Percentiles rank a stretch among this genome's conserved stretches.
These are phyloP conservation scores for Cyprinus carpio DNA, from an alignment of 2,113 vertebrate genomes.

Conservation along the genomic window DNA sequence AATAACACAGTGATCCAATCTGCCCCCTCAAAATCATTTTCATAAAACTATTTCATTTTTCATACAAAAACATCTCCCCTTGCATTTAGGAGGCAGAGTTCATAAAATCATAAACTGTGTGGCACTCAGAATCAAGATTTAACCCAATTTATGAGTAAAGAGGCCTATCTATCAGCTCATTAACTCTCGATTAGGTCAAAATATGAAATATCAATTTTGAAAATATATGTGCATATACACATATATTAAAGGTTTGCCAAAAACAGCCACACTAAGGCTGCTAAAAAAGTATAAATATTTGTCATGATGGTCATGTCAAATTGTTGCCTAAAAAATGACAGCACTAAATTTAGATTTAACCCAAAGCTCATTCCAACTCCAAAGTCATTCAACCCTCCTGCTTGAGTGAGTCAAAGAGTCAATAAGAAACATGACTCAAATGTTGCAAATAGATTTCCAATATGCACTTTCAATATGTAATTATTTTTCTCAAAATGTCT, in stretches of 20 bases:
- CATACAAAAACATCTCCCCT: not conserved
- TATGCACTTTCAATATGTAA: not conserved
- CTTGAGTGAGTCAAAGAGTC: not conserved
- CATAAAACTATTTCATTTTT: conserved; percentile 29
- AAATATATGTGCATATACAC: not conserved
- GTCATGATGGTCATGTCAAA: not conserved
- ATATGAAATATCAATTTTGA: conserved; percentile 12
- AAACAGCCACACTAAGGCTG: not conserved
- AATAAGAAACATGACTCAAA: not conserved
- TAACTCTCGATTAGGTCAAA: conserved; percentile 18
- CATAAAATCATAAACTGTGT: conserved; percentile 31
- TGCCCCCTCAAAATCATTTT: conserved; percentile 3
- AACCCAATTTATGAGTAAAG: conserved; percentile 20
- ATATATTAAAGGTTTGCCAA: conserved; percentile 13
- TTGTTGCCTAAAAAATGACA: conserved; percentile 2
- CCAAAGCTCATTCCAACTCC: not conserved
- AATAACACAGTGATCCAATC: not conserved
- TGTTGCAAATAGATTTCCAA: not conserved
- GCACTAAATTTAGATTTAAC: too few species aligned
- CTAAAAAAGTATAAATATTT: not conserved
- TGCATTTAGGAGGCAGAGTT: conserved; percentile 21
- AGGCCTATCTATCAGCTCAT: conserved; percentile 12
- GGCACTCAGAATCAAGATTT: not conserved
- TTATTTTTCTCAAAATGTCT: not conserved
- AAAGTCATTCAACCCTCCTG: not conserved